A percentile compares a stretch with the other conserved stretches of the same genome.
Conservation (phyloP, 2,113 vertebrate genomes). For the Notothenia rossii region DNA sequence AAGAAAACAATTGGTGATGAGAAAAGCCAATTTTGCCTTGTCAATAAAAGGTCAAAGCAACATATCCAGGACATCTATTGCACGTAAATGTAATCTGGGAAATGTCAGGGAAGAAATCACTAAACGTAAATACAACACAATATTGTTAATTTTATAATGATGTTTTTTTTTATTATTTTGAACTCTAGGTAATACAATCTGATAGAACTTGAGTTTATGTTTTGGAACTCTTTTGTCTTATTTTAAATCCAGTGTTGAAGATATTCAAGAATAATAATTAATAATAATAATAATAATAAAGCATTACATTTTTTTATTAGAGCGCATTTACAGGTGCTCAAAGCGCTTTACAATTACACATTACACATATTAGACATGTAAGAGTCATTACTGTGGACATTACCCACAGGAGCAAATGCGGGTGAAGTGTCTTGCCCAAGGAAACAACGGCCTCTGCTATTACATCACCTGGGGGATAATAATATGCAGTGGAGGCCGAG, state of each 20-base stretch:
- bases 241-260: neutral
- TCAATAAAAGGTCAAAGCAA: slow-evolving; percentile 37
- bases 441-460: too few species aligned
- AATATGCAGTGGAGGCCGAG: too few species aligned
- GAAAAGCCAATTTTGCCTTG: slow-evolving; percentile 45
- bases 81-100: too few species aligned
- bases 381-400: too few species aligned
- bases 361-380: too few species aligned
- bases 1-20: slow-evolving; percentile 37
- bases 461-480: too few species aligned
- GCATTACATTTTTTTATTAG: too few species aligned
- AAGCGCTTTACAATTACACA: too few species aligned
- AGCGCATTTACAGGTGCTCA: too few species aligned
- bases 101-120: neutral
- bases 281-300: too few species aligned
- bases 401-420: too few species aligned
- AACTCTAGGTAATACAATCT: neutral
- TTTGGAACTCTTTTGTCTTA: neutral
- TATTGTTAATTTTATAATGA: neutral
- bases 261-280: neutral
- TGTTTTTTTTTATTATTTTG: neutral
- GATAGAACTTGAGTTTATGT: neutral
- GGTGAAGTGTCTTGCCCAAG: too few species aligned
- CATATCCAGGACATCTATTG: neutral
- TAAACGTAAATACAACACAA: neutral